Conservation (phyloP, 2,888 invertebrate species). For the Ptilodon capucinus region DNA sequence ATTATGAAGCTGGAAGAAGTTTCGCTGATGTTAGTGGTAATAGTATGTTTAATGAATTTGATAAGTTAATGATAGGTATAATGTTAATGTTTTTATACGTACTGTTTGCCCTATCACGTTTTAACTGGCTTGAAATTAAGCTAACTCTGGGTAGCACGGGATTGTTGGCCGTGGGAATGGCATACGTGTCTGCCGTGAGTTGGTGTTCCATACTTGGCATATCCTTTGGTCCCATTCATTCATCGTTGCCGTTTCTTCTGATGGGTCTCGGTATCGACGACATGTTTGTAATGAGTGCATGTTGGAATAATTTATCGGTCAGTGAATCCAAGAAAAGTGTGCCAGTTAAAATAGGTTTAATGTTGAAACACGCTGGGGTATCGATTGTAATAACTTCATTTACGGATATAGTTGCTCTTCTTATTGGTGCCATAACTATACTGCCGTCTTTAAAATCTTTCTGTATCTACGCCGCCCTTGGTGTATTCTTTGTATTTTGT, state of each 20-base stretch:
- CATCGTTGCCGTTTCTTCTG: constrained; percentile 90
- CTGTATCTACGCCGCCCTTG: constrained; percentile 90
- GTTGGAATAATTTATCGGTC: constrained; percentile 86
- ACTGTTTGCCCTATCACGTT: constrained; percentile 87
- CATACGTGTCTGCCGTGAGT: constrained; percentile 87
- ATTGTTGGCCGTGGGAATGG: constrained; percentile 87
- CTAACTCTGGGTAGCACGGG: constrained; percentile 86
- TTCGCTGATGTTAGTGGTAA: constrained; percentile 89
- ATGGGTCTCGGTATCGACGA: constrained; percentile 93
- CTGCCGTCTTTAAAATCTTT: constrained; percentile 91
- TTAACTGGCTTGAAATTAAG: constrained; percentile 88
- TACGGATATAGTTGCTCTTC: constrained; percentile 90
- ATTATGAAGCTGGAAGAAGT: constrained; percentile 85
- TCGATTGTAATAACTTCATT: constrained; percentile 92
- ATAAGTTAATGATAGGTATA: constrained; percentile 86
- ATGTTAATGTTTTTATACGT: constrained; percentile 89
- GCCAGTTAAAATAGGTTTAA: constrained; percentile 85
- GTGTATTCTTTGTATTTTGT: constrained; percentile 88
- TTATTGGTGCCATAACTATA: constrained; percentile 90
- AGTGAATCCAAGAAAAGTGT: constrained; percentile 78
- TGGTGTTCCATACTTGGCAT: constrained; percentile 87
- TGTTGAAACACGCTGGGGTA: constrained; percentile 91
- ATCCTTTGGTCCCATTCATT: constrained; percentile 91
- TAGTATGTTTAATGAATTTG: constrained; percentile 88
- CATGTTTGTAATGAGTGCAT: constrained; percentile 92